These are phyloP conservation scores for Crematogaster levior DNA, from an alignment of 2,888 invertebrate genomes.

Conservation along the genomic window DNA sequence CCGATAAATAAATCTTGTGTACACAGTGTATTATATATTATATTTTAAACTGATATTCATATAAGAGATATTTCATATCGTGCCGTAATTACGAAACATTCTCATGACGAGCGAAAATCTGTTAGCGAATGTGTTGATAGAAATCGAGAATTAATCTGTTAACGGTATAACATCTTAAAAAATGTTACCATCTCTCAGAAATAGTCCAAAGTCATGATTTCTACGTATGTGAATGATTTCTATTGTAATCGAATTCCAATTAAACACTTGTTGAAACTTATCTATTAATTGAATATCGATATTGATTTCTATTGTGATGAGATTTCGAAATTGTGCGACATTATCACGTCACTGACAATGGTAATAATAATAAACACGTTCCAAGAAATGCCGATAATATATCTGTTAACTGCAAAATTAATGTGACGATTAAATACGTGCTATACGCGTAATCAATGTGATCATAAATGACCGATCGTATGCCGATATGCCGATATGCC, in stretches of 20 bases:
- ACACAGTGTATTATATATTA: slow-evolving; percentile 26
- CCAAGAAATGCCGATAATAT: slow-evolving; percentile 6
- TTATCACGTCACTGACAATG: neutral
- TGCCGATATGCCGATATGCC: no score
- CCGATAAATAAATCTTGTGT: neutral
- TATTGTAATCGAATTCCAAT: slow-evolving; percentile 19
- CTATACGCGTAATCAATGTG: neutral
- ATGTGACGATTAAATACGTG: slow-evolving; percentile 21
- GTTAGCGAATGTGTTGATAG: neutral
- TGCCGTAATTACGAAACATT: neutral
- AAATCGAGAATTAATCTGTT: neutral
- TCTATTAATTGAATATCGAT: slow-evolving; percentile 1
- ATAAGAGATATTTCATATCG: slow-evolving; percentile 34
- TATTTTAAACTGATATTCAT: slow-evolving; percentile 25
- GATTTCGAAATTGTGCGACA: neutral
- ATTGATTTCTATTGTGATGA: neutral
- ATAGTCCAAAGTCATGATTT: no score
- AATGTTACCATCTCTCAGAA: neutral
- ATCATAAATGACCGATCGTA: slow-evolving; percentile 13
- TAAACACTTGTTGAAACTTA: neutral
- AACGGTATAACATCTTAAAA: neutral
- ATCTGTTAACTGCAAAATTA: slow-evolving; percentile 20
- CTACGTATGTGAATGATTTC: neutral
- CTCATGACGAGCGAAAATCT: neutral
- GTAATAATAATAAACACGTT: slow-evolving; percentile 12